These are phyloP conservation scores for Sardinella longiceps DNA, from an alignment of 2,797 vertebrate genomes.

Conservation along the genomic window DNA sequence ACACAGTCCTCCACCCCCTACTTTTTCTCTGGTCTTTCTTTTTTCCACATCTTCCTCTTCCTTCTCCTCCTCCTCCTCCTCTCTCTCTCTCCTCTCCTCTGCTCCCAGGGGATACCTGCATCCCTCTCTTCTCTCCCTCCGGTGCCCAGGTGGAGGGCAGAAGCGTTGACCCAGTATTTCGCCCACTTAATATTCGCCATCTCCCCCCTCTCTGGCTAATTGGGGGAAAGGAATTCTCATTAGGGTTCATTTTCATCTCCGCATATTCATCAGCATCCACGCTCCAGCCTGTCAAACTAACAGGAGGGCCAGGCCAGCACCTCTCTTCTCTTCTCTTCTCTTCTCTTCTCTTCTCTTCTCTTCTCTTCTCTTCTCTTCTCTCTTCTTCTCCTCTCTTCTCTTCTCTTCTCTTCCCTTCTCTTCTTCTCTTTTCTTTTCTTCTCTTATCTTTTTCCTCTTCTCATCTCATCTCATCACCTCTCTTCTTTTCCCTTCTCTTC, in stretches of 20 bases:
- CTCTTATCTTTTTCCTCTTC: not conserved
- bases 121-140: conserved; percentile 27
- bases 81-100: not conserved
- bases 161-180: conserved; percentile 59
- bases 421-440: not conserved
- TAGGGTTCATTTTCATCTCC: conserved; percentile 57
- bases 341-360: conserved; percentile 24
- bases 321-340: not conserved
- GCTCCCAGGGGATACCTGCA: conserved; percentile 34
- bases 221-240: conserved; percentile 57
- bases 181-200: conserved; percentile 58
- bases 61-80: not conserved
- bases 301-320: conserved; percentile 15
- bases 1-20: not conserved
- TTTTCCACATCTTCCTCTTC: not conserved
- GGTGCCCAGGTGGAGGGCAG: conserved; percentile 49
- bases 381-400: not conserved
- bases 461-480: not conserved
- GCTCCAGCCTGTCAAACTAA: conserved; percentile 47
- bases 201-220: conserved; percentile 54
- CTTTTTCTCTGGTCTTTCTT: not conserved
- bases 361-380: conserved; percentile 33
- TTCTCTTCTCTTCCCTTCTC: not conserved
- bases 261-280: conserved; percentile 58
- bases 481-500: not conserved